Evolutionary conservation across 2,797 vertebrate genomes (phyloP).

Genomic region (Typhlichthys eigenmanni): DNA sequence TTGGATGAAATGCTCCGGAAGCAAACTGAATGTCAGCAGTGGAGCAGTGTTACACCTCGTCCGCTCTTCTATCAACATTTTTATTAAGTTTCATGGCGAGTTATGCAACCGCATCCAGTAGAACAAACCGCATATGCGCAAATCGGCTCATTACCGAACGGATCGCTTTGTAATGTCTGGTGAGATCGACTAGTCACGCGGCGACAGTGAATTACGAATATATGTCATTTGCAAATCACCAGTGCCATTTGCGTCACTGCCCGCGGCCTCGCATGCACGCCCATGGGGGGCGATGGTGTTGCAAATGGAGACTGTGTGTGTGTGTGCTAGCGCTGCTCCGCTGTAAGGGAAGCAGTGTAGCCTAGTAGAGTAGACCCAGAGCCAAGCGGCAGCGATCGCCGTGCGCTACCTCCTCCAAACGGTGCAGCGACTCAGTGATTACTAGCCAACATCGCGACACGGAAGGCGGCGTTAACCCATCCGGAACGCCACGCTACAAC

Average conservation of each 20-base stretch:
- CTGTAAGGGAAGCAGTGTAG: constrained; percentile 63
- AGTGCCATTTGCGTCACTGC: constrained; percentile 78
- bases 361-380: constrained; percentile 12
- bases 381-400: constrained; percentile 60
- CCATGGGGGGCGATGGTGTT: constrained; percentile 77
- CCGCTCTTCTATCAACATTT: constrained; percentile 55
- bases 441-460: constrained; percentile 27
- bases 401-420: constrained; percentile 53
- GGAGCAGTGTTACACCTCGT: constrained; percentile 30
- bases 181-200: constrained; percentile 33
- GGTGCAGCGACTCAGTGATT: constrained; percentile 42
- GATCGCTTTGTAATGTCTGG: constrained; percentile 28
- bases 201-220: constrained; percentile 54
- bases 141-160: constrained; percentile 30
- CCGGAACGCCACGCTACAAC: constrained; percentile 11
- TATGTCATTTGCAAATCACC: constrained; percentile 70
- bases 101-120: constrained; percentile 73
- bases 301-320: constrained; percentile 70
- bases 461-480: constrained; percentile 52
- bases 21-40: constrained; percentile 38
- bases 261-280: constrained; percentile 75
- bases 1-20: constrained; percentile 8
- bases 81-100: constrained; percentile 71
- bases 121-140: constrained; percentile 58
- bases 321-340: constrained; percentile 69